phyloP scores from a whole-genome alignment of 2,113 vertebrate species.

The Fulmarus glacialis region DNA sequence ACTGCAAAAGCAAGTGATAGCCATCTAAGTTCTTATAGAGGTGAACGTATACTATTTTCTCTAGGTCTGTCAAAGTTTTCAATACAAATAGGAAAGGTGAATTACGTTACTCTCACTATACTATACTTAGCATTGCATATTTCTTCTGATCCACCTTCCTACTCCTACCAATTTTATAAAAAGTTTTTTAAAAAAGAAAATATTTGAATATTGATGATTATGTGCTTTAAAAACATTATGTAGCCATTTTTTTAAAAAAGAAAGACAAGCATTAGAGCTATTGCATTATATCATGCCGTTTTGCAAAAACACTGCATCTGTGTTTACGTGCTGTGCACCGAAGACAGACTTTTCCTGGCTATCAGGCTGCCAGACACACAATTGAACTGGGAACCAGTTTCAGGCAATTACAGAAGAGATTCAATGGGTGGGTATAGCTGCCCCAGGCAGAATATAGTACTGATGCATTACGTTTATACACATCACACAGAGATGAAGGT shows the following conservation, averaged over 20 bases:
- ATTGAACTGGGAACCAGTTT: background rate
- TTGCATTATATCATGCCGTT: background rate
- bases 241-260: background rate
- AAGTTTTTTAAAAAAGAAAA: background rate
- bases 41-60: background rate
- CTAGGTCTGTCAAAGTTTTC: background rate
- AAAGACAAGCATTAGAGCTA: background rate
- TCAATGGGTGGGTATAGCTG: background rate
- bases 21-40: background rate
- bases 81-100: background rate
- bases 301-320: background rate
- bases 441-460: background rate
- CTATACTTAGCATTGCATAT: background rate
- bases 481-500: background rate
- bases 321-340: accelerated
- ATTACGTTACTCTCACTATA: background rate
- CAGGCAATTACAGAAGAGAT: background rate
- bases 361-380: background rate
- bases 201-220: background rate
- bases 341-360: background rate
- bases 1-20: background rate
- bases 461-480: background rate
- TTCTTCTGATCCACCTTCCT: background rate
- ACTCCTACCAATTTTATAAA: background rate
- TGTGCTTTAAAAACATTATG: background rate